phyloP scores from a whole-genome alignment of 2,797 vertebrate genomes.

The Sebastes taczanowskii region DNA sequence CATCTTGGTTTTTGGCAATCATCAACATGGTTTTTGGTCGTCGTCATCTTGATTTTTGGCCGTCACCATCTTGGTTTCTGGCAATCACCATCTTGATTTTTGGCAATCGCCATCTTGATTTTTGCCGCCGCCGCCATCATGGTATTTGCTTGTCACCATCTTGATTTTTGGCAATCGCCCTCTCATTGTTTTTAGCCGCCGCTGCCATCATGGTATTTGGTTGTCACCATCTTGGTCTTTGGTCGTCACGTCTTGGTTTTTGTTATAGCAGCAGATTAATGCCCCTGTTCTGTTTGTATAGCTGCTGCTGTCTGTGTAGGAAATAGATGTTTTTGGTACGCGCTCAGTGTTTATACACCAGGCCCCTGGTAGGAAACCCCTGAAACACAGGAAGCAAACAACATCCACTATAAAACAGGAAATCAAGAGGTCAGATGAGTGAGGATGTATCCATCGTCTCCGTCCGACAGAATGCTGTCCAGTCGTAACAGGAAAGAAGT shows the following conservation, averaged over 20 bases:
- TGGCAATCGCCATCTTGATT: too few relatives aligned
- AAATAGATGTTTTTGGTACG: not conserved
- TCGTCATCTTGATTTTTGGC: too few relatives aligned
- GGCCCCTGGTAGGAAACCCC: not conserved
- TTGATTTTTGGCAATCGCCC: too few relatives aligned
- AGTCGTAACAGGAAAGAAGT: not conserved
- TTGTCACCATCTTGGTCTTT: too few relatives aligned
- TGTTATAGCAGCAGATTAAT: not conserved
- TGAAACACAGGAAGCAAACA: not conserved
- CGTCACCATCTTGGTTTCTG: rapidly evolving
- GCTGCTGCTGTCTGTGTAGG: not conserved
- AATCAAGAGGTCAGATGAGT: not conserved
- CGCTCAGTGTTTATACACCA: too few relatives aligned
- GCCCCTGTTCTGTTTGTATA: not conserved
- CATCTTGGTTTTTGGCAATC: not conserved
- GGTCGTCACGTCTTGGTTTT: too few relatives aligned
- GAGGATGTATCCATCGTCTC: not conserved
- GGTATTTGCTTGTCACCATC: too few relatives aligned
- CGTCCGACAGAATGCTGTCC: not conserved
- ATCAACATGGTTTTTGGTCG: rapidly evolving
- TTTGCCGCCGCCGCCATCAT: too few relatives aligned
- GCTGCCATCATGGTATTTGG: too few relatives aligned
- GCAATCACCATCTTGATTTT: rapidly evolving
- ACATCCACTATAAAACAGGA: not conserved
- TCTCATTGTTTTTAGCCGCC: too few relatives aligned